These are phyloP conservation scores for Carollia perspicillata DNA, from an alignment of 2,113 vertebrate genomes.

Conservation along the genomic window DNA sequence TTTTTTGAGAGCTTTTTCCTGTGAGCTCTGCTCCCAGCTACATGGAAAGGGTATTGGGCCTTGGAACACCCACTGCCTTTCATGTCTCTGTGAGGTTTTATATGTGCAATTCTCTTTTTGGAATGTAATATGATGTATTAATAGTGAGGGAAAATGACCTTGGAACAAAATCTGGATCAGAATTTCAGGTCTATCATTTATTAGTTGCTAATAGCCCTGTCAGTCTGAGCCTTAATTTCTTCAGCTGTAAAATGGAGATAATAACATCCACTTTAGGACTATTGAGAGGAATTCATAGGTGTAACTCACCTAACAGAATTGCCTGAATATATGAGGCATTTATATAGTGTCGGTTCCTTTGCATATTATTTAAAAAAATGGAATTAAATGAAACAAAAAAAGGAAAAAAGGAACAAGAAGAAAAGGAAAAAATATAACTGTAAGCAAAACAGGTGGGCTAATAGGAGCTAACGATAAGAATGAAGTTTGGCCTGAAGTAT, in stretches of 20 bases:
- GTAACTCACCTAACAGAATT: not conserved
- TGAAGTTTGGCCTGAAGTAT: not conserved
- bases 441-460: not conserved
- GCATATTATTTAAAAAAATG: not conserved
- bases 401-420: not conserved
- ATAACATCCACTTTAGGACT: not conserved
- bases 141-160: not conserved
- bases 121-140: not conserved
- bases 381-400: not conserved
- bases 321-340: not conserved
- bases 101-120: not conserved
- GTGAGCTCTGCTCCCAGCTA: not conserved
- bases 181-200: not conserved
- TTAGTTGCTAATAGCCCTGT: not conserved
- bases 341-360: not conserved
- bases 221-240: not conserved
- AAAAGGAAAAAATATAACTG: not conserved
- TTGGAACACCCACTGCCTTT: not conserved
- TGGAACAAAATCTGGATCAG: not conserved
- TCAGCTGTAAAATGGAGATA: not conserved
- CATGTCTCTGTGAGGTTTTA: not conserved
- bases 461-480: not conserved
- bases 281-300: not conserved
- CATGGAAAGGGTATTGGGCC: fast-evolving
- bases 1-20: not conserved